Conservation (phyloP, 1,140 invertebrate species). For the Zaprionus vittiger region DNA sequence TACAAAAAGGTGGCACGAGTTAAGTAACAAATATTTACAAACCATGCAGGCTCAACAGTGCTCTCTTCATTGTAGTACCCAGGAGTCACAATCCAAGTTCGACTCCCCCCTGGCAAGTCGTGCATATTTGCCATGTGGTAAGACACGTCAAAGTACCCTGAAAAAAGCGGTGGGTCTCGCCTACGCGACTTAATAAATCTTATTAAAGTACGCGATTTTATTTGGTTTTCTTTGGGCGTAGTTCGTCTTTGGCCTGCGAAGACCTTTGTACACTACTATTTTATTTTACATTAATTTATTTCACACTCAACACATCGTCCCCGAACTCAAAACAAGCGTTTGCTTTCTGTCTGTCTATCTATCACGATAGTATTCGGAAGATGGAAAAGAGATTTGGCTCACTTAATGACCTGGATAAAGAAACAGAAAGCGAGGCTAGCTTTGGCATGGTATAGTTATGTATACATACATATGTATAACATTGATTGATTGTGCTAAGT, state of each 20-base stretch:
- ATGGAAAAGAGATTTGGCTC: no score
- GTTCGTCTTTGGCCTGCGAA: background rate
- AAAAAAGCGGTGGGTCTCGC: slow-evolving; percentile 50
- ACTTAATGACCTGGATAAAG: no score
- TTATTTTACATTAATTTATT: slow-evolving; percentile 50
- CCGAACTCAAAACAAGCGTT: background rate
- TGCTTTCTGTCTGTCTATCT: no score
- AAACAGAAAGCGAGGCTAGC: no score
- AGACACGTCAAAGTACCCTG: slow-evolving; percentile 56
- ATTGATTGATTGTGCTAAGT: no score
- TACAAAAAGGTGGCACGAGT: slow-evolving; percentile 75
- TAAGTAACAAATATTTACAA: slow-evolving; percentile 80
- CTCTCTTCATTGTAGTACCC: background rate
- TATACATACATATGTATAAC: no score
- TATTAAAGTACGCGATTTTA: slow-evolving; percentile 68
- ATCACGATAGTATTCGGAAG: no score
- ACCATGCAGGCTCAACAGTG: slow-evolving; percentile 23
- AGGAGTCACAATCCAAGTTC: background rate
- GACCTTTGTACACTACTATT: slow-evolving; percentile 44
- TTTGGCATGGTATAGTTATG: no score
- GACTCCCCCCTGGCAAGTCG: background rate
- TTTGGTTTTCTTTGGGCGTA: background rate
- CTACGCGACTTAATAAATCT: slow-evolving; percentile 74
- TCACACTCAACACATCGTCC: slow-evolving; percentile 15
- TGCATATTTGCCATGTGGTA: slow-evolving; percentile 56